Conservation (phyloP, 2,113 vertebrate species). For the Agapornis roseicollis region DNA sequence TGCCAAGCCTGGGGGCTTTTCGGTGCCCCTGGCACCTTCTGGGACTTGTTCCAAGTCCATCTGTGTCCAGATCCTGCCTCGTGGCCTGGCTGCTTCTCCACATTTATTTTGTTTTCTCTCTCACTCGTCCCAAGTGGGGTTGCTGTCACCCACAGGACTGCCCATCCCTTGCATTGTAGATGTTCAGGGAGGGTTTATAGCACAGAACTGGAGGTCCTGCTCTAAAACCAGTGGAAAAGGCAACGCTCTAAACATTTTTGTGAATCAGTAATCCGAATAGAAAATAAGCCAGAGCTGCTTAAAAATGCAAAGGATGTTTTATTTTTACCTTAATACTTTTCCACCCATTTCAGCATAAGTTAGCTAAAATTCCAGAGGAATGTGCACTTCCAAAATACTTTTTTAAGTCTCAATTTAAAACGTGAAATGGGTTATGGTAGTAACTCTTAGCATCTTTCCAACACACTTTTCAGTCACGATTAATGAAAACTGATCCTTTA, state of each 20-base stretch:
- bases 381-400: neutral
- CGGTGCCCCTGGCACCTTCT: rapidly evolving
- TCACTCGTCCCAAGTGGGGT: rapidly evolving
- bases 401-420: neutral
- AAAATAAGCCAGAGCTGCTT: neutral
- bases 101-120: rapidly evolving
- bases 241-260: rapidly evolving
- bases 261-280: neutral
- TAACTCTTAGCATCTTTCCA: neutral
- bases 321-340: neutral
- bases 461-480: neutral
- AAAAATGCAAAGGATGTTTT: neutral
- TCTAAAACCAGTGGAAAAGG: neutral
- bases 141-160: neutral
- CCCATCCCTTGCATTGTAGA: neutral
- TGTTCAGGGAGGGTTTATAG: neutral
- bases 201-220: neutral
- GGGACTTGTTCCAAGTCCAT: rapidly evolving
- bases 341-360: neutral
- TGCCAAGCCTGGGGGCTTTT: rapidly evolving
- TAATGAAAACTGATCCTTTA: neutral
- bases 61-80: neutral
- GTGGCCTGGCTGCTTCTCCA: neutral
- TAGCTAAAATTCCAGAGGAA: neutral
- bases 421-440: neutral